phyloP scores from a whole-genome alignment of 2,888 invertebrate species.

The Erebia palarica region DNA sequence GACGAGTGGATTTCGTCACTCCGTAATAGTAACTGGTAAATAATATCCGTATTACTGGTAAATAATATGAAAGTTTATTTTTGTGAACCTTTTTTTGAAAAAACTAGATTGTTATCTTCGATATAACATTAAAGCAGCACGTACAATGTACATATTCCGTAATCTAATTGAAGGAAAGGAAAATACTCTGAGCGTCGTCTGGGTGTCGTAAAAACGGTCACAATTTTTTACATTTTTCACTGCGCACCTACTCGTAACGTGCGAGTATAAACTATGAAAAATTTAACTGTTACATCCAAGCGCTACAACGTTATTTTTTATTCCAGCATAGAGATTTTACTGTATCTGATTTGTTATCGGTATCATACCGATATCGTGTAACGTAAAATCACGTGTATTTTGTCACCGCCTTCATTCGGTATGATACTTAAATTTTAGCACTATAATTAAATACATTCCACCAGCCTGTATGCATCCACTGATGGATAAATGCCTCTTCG shows the following conservation, averaged over 20 bases:
- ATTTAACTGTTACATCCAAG: conserved; percentile 9
- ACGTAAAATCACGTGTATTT: neutral
- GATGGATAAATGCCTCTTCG: no score
- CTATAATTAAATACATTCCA: no score
- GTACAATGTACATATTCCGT: conserved; percentile 4
- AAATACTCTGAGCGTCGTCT: neutral
- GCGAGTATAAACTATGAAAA: conserved; percentile 9
- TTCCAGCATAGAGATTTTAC: neutral
- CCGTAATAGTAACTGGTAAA: neutral
- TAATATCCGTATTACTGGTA: neutral
- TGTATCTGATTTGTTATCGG: neutral
- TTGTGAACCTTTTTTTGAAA: no score
- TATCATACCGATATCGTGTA: neutral
- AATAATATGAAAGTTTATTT: neutral
- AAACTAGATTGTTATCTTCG: no score
- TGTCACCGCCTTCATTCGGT: no score
- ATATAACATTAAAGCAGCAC: neutral
- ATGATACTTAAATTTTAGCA: no score
- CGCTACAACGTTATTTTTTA: conserved; percentile 10
- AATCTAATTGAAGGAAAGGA: conserved; percentile 12
- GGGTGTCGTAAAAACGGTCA: conserved; percentile 16
- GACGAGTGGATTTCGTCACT: no score
- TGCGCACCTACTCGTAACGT: neutral
- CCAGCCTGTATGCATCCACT: no score
- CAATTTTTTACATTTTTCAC: conserved; percentile 16